Percentiles rank a stretch among this genome's conserved stretches.
These are phyloP conservation scores for Erebia ligea DNA, from an alignment of 2,888 invertebrate genomes.

Conservation along the genomic window DNA sequence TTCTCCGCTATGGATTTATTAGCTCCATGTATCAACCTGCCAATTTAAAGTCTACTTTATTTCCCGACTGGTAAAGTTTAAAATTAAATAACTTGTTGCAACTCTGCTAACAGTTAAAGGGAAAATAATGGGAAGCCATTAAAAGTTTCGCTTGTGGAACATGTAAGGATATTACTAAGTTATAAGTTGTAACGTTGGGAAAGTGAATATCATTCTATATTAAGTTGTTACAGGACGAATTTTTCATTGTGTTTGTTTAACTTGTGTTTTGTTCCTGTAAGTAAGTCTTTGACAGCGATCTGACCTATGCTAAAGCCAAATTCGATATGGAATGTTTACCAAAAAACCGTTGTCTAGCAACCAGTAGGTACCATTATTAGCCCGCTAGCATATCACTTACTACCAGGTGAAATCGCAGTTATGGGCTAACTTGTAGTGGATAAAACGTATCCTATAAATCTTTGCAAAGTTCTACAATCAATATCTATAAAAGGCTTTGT, in stretches of 20 bases:
- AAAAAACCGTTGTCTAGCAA: no score
- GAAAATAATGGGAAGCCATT: slow-evolving; percentile 29
- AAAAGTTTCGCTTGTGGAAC: slow-evolving; percentile 24
- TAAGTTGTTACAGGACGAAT: neutral
- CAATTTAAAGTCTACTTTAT: slow-evolving; percentile 6
- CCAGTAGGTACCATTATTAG: no score
- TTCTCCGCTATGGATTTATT: slow-evolving; percentile 11
- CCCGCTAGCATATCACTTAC: no score
- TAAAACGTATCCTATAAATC: no score
- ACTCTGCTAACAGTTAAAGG: slow-evolving; percentile 12
- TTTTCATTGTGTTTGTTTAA: neutral
- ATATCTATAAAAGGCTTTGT: no score
- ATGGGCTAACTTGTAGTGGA: no score
- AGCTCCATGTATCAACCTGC: neutral
- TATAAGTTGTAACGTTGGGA: slow-evolving; percentile 12
- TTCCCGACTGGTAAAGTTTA: neutral
- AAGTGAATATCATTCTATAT: slow-evolving; percentile 10
- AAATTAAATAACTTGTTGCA: slow-evolving; percentile 11
- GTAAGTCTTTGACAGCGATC: no score
- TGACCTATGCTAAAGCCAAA: no score
- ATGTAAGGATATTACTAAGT: slow-evolving; percentile 16
- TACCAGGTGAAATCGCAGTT: no score
- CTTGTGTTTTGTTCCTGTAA: neutral
- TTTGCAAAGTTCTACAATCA: no score
- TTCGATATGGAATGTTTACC: no score